These are phyloP conservation scores for Murina feae DNA, from an alignment of 2,113 vertebrate genomes.

Conservation along the genomic window DNA sequence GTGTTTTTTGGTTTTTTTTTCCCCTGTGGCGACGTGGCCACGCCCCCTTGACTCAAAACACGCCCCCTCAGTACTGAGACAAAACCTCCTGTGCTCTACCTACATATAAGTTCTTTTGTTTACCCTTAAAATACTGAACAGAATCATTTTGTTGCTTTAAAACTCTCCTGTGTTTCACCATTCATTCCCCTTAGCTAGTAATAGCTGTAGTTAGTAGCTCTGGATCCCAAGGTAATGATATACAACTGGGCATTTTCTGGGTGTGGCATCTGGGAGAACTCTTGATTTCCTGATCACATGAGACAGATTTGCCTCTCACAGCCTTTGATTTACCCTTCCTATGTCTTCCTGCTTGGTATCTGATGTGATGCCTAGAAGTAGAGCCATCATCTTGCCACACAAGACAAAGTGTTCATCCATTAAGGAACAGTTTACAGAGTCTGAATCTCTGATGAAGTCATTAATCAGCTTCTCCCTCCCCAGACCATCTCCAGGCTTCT, in stretches of 20 bases:
- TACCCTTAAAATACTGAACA: background rate
- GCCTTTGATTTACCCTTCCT: background rate
- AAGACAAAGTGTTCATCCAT: background rate
- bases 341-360: background rate
- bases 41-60: too few species aligned
- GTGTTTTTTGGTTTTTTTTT: too few species aligned
- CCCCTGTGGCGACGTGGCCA: too few species aligned
- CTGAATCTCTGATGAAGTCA: background rate
- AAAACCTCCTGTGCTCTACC: too few species aligned
- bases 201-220: background rate
- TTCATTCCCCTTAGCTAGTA: background rate
- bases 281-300: background rate
- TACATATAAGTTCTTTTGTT: background rate
- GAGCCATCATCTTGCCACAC: background rate
- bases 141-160: background rate
- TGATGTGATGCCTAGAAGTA: background rate
- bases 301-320: background rate
- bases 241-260: background rate
- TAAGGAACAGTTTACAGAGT: background rate
- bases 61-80: too few species aligned
- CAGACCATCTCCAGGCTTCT: background rate
- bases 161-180: background rate
- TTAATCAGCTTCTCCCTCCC: background rate
- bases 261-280: background rate
- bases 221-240: background rate